Base-by-base conservation (phyloP, 1,140 invertebrate genomes). In the Venustaconcha ellipsiformis region DNA sequence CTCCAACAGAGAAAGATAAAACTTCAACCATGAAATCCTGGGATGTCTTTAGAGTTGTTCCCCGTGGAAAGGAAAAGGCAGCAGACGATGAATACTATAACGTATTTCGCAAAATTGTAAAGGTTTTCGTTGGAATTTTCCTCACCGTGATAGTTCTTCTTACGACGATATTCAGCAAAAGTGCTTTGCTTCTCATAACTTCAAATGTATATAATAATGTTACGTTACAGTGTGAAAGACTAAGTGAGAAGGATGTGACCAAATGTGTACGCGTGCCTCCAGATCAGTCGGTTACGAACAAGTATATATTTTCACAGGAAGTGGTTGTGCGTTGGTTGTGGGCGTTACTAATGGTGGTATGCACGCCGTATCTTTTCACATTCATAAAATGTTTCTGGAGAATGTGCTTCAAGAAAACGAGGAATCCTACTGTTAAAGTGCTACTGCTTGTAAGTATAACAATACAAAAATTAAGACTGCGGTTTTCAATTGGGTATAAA, bases 131-230 rank as follows among this genome's bases (percentile, higher is more conserved):
- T 17, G 83, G 86, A 63, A 77, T 86, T 18, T 83, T 88, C 63
- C 69, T 87, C 20, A 82, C 85, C 17, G 26, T 88, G 6, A 64
- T 75, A 18, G 82, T 88, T 13, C 71, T 86, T 14, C 26, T 78
- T 2, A 72, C 77, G 57, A 79, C 84, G 23, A 79, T 88, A n/a
- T 59, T 87, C 56, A 84, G 82, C 68, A 88, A 87, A 80, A 84
- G 83, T 66, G 73, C 83, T 59, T 76, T 88, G 37, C 80, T 88
- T 37, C 74, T 88, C 13, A 87, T 88, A 30, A 84, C 87, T 12
- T 87, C 86, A 69, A 86, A 85, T 79, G 78, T 84, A 15, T 84
- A 84, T 79, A 78, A 76, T 48, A 87, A 87, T 76, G 82, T 81
- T 67, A 86, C 84, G 5, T 70, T 86, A 23, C 80, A 81, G 14